Percentiles rank a stretch among this genome's conserved stretches.
These are phyloP conservation scores for Rugalucina vietnamica DNA, from an alignment of 2,888 invertebrate species.

Conservation along the genomic window DNA sequence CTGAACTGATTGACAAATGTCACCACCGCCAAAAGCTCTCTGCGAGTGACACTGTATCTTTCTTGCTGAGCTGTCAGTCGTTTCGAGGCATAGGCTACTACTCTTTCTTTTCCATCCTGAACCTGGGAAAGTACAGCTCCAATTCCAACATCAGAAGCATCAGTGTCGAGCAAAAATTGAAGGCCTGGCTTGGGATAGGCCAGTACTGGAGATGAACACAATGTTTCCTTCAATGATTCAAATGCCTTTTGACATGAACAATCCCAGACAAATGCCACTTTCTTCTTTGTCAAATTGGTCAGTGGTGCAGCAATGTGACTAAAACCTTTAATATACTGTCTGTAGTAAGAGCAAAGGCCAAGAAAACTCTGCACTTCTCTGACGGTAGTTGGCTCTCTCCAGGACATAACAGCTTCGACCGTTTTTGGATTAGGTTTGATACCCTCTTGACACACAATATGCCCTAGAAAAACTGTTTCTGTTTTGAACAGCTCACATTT, in stretches of 20 bases:
- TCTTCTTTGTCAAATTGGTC: slow-evolving; percentile 31
- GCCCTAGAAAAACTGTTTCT: slow-evolving; percentile 20
- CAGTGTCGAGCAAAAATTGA: slow-evolving; percentile 48
- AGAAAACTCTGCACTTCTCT: slow-evolving; percentile 32
- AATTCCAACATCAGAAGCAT: slow-evolving; percentile 35
- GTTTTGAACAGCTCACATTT: slow-evolving; percentile 20
- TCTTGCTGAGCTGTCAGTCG: slow-evolving; percentile 30
- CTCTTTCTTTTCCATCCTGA: slow-evolving; percentile 6
- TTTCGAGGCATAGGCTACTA: slow-evolving; percentile 22
- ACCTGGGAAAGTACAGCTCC: slow-evolving; percentile 50
- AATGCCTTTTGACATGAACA: slow-evolving; percentile 47
- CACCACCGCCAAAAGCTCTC: no score
- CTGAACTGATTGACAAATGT: no score
- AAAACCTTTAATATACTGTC: slow-evolving; percentile 26
- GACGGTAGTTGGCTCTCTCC: neutral
- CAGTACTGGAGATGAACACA: slow-evolving; percentile 38
- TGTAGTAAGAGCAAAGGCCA: slow-evolving; percentile 46
- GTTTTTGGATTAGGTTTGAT: neutral
- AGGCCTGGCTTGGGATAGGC: slow-evolving; percentile 42
- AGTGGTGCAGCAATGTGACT: slow-evolving; percentile 1
- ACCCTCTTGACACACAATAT: neutral
- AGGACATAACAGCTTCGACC: neutral
- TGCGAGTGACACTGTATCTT: slow-evolving; percentile 37
- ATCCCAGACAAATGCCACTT: slow-evolving; percentile 43
- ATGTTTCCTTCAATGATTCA: slow-evolving; percentile 29